Base-by-base conservation (phyloP, 2,797 vertebrate genomes). In the Merluccius polli region DNA sequence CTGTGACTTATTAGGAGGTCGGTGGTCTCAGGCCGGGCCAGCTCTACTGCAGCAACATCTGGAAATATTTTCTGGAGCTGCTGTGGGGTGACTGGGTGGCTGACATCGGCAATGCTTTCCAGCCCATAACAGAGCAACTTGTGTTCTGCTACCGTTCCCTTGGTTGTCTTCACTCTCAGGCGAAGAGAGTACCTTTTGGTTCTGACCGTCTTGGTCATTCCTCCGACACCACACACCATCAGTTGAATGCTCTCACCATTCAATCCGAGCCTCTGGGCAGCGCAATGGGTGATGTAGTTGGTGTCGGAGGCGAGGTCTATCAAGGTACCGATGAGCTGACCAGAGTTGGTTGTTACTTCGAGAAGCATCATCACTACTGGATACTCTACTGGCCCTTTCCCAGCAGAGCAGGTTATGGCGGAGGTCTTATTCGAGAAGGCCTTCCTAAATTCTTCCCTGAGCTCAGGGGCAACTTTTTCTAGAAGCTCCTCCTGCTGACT, bases 211-310 rank as follows among this genome's bases (percentile, higher is more conserved):
- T 31, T 80, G 8, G 15, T 10, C 79, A 83, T 79, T 1, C 73
- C 75, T 69, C 75, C 77, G 27, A 79, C 63, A 18, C 77, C 82
- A 2, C 81, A 70, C 27, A 84, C 69, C 2, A 81, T 76, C n/a
- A 79, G 2, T 11, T 68, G 70, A 16, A 81, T 74, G 48, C 30
- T 67, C 18, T 84, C 74, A 18, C 76, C 71, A 21, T n/a, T 76
- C 0, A 82, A 18, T 2, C 21, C 29, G 2, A 84, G 80, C 18
- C n/a, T 48, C 15, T 77, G 3, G 0, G 80, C 78, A 3, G 79
- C 77, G 1, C 76, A 24, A 15, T 16, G 38, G 0, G 80, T 21
- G 0, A 84, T 82, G 1, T 84, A 78, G 67, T 84, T 84, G 0
- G 79, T 82, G 0, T 82, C 75, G 0, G 77, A 82, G 0, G n/a